Evolutionary conservation across 2,113 vertebrate species (phyloP), one percentile per base, ranked within the genome.

Genomic region (Chaetorhynchus papuensis): DNA sequence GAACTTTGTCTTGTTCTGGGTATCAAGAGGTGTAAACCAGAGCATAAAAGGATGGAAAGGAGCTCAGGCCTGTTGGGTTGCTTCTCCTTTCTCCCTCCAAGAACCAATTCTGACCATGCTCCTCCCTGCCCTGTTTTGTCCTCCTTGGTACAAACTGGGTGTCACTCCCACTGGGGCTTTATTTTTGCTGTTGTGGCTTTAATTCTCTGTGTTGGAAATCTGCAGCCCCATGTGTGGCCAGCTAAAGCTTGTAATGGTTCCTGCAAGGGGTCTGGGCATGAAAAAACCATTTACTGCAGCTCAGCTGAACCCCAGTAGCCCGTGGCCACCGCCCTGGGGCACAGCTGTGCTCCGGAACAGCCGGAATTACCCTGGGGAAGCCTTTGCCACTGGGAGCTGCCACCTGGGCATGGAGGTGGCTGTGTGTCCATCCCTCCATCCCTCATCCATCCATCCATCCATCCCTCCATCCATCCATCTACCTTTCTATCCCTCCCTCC

Each of bases 201-300:
- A 47, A 57, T 92, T 78, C 30, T 13, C 10, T 5, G 7, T 28
- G 2, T 8, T 70, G 82, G 24, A 50, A 65, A 70, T 21, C 47
- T 20, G n/a, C 35, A 69, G 14, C 37, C 41, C 49, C 3, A 0
- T 2, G 18, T 20, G 2, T 4, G 66, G 16, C 7, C 47, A 24
- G 23, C 41, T 52, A 4, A 42, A 21, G 39, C 59, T 89, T 87
- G 27, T 7, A 30, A 21, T 70, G 53, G 22, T 17, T 57, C 15
- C 83, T 77, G 37, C 59, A 50, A 65, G 31, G 49, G 44, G 2
- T 35, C 15, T 2, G 6, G 5, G 31, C 3, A 0, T 11, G 14
- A 22, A 26, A 31, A 64, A 64, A 47, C 6, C 44, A 12, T 9
- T 45, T 49, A 2, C 5, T 70, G 86, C 70, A 63, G 57, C 75